These are phyloP conservation scores for Chlamydotis undulata DNA, from an alignment of 2,113 vertebrate genomes.

Conservation along the genomic window DNA sequence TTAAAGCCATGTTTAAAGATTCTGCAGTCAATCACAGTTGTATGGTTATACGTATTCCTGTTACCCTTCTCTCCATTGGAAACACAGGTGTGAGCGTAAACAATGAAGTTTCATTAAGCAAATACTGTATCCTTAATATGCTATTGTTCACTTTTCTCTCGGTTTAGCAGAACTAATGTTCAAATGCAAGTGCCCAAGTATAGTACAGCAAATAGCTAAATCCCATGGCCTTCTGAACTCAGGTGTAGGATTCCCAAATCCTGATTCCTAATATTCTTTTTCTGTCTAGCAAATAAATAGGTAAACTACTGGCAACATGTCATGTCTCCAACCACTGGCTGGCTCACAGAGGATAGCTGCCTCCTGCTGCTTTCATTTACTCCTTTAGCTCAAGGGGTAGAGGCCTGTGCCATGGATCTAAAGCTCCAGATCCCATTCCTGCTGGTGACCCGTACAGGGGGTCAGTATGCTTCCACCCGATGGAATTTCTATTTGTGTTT, in stretches of 20 bases:
- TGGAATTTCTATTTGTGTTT: conserved; percentile 70
- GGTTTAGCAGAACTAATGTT: conserved; percentile 3
- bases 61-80: neutral
- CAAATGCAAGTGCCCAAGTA: neutral
- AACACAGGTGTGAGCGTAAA: neutral
- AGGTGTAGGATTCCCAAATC: conserved; percentile 64
- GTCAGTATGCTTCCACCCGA: conserved; percentile 73
- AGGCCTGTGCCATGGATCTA: conserved; percentile 69
- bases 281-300: conserved; percentile 74
- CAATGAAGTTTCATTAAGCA: neutral
- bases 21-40: neutral
- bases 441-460: conserved; percentile 69
- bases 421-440: conserved; percentile 70
- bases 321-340: conserved; percentile 72
- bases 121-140: neutral
- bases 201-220: conserved; percentile 19
- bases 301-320: conserved; percentile 73
- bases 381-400: conserved; percentile 72
- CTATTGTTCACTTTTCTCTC: neutral
- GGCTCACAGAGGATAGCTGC: conserved; percentile 73
- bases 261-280: conserved; percentile 72
- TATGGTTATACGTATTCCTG: neutral
- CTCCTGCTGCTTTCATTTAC: conserved; percentile 73
- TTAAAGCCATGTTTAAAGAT: neutral
- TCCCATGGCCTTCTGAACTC: conserved; percentile 61